These are phyloP conservation scores for Coregonus sp. DNA, from an alignment of 2,797 vertebrate species.

Conservation along the genomic window DNA sequence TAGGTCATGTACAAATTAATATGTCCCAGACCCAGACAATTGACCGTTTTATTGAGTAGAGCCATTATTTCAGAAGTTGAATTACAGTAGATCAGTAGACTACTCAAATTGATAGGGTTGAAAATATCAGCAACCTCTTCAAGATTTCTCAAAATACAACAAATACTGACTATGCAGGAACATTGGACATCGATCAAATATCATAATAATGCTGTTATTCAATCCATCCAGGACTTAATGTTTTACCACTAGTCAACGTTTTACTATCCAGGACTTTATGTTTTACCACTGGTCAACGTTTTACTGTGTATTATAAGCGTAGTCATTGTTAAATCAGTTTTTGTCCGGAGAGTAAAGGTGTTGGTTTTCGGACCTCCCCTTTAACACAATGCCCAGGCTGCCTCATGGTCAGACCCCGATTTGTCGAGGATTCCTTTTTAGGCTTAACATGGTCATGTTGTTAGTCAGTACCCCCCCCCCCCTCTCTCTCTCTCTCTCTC, in stretches of 20 bases:
- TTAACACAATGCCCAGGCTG: constrained; percentile 11
- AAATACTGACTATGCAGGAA: background rate
- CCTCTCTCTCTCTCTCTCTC: background rate
- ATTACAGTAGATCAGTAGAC: too few species aligned
- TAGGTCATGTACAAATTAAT: too few species aligned
- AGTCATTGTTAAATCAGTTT: background rate
- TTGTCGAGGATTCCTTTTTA: constrained; percentile 16
- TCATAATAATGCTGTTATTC: background rate
- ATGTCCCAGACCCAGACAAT: too few species aligned
- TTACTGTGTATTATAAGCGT: background rate
- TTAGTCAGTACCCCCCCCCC: constrained; percentile 19
- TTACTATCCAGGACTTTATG: background rate
- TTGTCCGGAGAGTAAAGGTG: background rate
- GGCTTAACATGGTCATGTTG: constrained; percentile 20
- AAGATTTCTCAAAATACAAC: background rate
- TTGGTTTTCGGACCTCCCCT: constrained; percentile 1
- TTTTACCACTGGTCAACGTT: background rate
- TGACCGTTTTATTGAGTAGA: too few species aligned
- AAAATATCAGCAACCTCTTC: background rate
- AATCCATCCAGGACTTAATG: background rate
- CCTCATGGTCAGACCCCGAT: background rate
- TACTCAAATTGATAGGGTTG: too few species aligned
- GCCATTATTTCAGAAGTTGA: too few species aligned
- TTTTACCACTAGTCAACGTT: background rate
- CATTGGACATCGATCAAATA: background rate